Evolutionary conservation across 2,888 invertebrate species (phyloP).

Genomic region (Ganaspis brasiliensis): DNA sequence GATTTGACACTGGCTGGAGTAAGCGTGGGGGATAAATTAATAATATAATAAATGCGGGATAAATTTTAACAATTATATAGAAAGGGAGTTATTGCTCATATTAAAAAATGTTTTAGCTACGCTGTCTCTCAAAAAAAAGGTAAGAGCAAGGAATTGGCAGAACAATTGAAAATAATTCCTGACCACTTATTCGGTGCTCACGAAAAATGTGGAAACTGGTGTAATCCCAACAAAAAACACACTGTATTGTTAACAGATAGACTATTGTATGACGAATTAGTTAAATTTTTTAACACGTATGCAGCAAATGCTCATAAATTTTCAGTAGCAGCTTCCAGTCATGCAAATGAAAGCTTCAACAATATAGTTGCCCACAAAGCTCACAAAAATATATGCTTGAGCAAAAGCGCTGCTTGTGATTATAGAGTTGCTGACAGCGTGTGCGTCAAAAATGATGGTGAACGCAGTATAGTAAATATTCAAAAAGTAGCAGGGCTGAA

Average conservation of each 20-base stretch:
- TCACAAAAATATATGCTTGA: too few relatives aligned
- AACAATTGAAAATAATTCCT: conserved; percentile 21
- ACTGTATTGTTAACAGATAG: conserved; percentile 13
- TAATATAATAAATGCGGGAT: conserved; percentile 41
- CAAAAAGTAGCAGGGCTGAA: conserved; percentile 11
- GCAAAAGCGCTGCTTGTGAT: neutral
- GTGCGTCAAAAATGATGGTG: neutral
- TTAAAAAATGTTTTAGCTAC: conserved; percentile 55
- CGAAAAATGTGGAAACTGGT: conserved; percentile 38
- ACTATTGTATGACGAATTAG: neutral
- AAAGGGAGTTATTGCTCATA: conserved; percentile 49
- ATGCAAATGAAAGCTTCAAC: conserved; percentile 30
- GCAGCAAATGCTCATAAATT: conserved; percentile 27
- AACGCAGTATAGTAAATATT: neutral
- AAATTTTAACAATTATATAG: conserved; percentile 39
- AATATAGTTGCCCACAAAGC: neutral
- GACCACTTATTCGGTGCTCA: conserved; percentile 13
- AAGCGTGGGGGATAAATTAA: conserved; percentile 46
- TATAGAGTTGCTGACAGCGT: neutral
- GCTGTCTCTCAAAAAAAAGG: conserved; percentile 49
- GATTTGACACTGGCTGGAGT: conserved; percentile 54
- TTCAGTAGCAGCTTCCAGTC: conserved; percentile 30
- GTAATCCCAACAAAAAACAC: neutral
- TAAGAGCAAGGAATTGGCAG: neutral
- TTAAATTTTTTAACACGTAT: conserved; percentile 26